Evolutionary conservation across 2,113 vertebrate species (phyloP), one percentile per base, ranked within the genome.

Genomic region (Tringa solitaria): DNA sequence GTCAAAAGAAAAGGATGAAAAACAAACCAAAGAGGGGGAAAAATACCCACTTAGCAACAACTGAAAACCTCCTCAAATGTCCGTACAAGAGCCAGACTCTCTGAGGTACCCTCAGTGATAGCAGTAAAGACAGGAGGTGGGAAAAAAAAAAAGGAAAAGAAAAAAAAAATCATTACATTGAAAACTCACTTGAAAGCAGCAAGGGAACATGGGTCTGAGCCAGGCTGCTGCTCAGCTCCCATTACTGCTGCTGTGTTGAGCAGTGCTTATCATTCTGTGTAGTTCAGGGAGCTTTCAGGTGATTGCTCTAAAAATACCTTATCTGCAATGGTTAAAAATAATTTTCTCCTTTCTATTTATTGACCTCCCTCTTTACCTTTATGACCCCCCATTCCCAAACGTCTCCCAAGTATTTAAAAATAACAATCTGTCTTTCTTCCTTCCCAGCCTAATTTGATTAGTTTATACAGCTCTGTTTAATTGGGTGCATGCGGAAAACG

Each of bases 291-390:
- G 69, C 83, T 89, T 95, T 78, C 96, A 96, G 92, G 92, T 96
- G 90, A 95, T 88, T 95, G 86, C 88, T 93, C 94, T 96, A 97
- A 97, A 95, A 97, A 94, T 94, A 95, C 76, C 76, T 93, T 86
- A 78, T 92, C 92, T 93, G 68, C 86, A 93, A 93, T 12, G 20
- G 80, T 92, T 97, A 90, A 95, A 95, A 97, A 92, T 96, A 95
- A 93, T 92, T 90, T 87, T 41, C 45, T 70, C 32, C 79, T 84
- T 90, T 86, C 76, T 96, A 95, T 88, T 93, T 96, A 88, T 59
- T 93, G 90, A 95, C 95, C 92, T 93, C 73, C 23, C 39, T 82
- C 83, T 86, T 94, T 82, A 82, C 83, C 83, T 93, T 74, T 68
- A 67, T 73, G 88, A 89, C 76, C 80, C 92, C 73, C 41, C 80